These are phyloP conservation scores for Machaerirhynchus nigripectus DNA, from an alignment of 2,113 vertebrate species.

Conservation along the genomic window DNA sequence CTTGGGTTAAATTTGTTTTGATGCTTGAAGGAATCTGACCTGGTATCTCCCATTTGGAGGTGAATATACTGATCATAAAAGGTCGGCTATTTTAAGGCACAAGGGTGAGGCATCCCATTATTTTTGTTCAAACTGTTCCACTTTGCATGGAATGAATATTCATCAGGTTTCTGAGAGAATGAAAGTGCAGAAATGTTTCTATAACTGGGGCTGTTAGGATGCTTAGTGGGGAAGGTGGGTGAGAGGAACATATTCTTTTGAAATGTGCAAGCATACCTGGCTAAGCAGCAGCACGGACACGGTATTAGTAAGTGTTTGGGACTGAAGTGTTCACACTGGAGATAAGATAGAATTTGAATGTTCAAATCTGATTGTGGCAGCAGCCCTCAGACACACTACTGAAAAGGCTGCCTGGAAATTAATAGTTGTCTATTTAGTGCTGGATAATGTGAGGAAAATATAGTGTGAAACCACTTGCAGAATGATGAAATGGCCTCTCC, in stretches of 20 bases:
- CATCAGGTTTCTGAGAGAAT: background rate
- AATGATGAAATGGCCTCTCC: background rate
- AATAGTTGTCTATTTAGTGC: background rate
- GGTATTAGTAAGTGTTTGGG: background rate
- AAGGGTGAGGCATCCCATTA: background rate
- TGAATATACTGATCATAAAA: slow-evolving; percentile 9
- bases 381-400: background rate
- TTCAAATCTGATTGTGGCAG: background rate
- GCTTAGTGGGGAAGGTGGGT: background rate
- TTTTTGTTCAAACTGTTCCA: slow-evolving; percentile 16
- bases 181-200: background rate
- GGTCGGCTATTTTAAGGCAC: background rate
- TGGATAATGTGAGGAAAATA: background rate
- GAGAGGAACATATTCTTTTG: background rate
- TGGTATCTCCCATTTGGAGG: background rate
- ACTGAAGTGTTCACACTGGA: background rate
- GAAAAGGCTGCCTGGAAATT: background rate
- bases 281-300: background rate
- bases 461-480: background rate
- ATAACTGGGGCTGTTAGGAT: background rate
- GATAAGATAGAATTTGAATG: background rate
- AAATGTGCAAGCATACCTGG: background rate
- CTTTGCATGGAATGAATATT: slow-evolving; percentile 50
- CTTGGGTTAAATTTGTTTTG: background rate
- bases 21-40: background rate